Evolutionary conservation across 2,888 invertebrate species (phyloP), one percentile per base, ranked within the genome.

Genomic region (Nemotelus pantherinus): DNA sequence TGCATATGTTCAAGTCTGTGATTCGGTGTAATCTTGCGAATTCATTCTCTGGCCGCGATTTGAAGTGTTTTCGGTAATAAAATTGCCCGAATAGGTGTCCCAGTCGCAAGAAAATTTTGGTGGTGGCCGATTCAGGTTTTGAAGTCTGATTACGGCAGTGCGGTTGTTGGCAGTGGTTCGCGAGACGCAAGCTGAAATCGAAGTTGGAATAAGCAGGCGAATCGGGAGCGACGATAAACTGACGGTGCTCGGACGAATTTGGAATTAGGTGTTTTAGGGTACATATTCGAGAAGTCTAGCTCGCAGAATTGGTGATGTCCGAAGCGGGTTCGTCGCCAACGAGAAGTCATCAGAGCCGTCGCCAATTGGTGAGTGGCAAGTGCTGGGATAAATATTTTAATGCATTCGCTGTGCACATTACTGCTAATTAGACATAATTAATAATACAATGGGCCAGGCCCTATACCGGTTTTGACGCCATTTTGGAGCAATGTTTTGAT

Each of bases 291-390:
- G n/a, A 3, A 50, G 41, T 25, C 9, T 41, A 10, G 39, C 25
- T 53, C 53, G 43, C 70, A 70, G 43, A 70, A 41, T 70, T 47
- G 77, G 68, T 68, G 68, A 86, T 86, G 87, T 86, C 87, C 84
- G 87, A 86, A 84, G 85, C 86, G 83, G 86, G 85, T 84, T 86
- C 82, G 81, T 86, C 82, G 81, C 80, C 79, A 80, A 80, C 81
- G 77, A 82, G 80, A 79, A 82, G 80, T 81, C 81, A 82, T 72
- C 82, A 82, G 64, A 81, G 80, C 78, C 86, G 87, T 77, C 86
- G 87, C 81, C 87, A 87, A 84, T 84, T 87, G 86, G 87, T 87
- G 82, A 85, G 86, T 86, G 82, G 43, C 60, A 48, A 57, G 43
- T 63, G 39, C 68, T 10, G 58, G 5, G 58, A 25, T 25, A 25